phyloP scores from a whole-genome alignment of 2,113 vertebrate genomes.

The Promerops cafer region DNA sequence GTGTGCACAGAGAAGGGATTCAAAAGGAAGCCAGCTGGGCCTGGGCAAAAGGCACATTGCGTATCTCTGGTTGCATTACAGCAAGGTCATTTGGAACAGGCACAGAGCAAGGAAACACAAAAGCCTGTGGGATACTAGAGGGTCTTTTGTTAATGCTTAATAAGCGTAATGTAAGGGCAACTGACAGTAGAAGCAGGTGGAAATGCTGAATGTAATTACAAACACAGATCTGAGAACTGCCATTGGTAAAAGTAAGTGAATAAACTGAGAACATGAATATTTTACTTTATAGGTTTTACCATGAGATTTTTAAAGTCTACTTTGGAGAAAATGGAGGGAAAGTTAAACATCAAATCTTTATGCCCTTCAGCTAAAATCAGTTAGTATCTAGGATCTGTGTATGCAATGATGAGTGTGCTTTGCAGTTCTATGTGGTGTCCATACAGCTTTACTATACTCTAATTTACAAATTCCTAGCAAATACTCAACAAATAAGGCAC shows the following conservation, averaged over 20 bases:
- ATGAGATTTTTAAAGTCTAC: background rate
- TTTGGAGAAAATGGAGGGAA: background rate
- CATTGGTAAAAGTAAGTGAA: background rate
- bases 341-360: background rate
- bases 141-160: constrained; percentile 65
- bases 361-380: background rate
- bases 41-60: constrained; percentile 11
- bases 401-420: background rate
- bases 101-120: constrained; percentile 28
- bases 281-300: background rate
- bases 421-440: background rate
- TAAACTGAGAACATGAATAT: background rate
- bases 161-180: constrained; percentile 48
- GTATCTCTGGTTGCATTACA: constrained; percentile 28
- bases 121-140: constrained; percentile 1
- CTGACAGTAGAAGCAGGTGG: constrained; percentile 65
- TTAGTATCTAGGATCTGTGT: background rate
- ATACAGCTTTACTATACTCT: background rate
- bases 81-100: constrained; percentile 41
- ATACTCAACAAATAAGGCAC: background rate
- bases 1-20: background rate
- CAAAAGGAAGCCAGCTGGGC: constrained; percentile 20
- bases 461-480: background rate
- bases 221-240: background rate
- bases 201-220: constrained; percentile 63